A percentile compares a stretch with the other conserved stretches of the same genome.
These are phyloP conservation scores for Gortyna flavago DNA, from an alignment of 2,888 invertebrate genomes.

Conservation along the genomic window DNA sequence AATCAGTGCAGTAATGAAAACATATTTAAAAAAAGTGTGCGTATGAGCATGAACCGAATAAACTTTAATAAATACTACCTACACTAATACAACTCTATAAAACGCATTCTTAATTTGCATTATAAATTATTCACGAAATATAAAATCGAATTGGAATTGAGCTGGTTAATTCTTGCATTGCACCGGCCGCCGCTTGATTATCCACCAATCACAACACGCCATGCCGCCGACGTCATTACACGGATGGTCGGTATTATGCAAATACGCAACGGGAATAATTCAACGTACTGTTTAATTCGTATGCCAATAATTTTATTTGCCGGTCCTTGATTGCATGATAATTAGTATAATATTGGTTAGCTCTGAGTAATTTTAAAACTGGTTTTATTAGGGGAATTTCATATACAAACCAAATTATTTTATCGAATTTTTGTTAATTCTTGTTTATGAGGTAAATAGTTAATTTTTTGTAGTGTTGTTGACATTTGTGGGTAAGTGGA, in stretches of 20 bases:
- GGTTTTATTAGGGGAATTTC: constrained; percentile 7
- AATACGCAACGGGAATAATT: constrained; percentile 65
- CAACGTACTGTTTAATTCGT: constrained; percentile 50
- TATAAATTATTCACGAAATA: constrained; percentile 27
- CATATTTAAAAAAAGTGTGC: not conserved
- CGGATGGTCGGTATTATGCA: constrained; percentile 68
- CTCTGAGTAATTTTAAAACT: constrained; percentile 26
- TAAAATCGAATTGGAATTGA: constrained; percentile 24
- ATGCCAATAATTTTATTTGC: constrained; percentile 66
- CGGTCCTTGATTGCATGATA: constrained; percentile 58
- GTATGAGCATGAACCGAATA: not conserved
- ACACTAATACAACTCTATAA: constrained; percentile 20
- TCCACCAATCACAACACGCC: constrained; percentile 65
- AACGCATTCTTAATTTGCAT: constrained; percentile 26
- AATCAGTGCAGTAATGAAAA: not conserved
- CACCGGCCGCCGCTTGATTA: constrained; percentile 53
- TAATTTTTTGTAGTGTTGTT: not conserved
- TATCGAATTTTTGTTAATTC: constrained; percentile 6
- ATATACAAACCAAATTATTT: constrained; percentile 17
- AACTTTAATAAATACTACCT: not conserved
- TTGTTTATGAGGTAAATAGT: not conserved
- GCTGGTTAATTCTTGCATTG: constrained; percentile 59
- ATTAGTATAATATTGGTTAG: constrained; percentile 57
- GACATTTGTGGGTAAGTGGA: not conserved
- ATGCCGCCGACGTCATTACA: constrained; percentile 64